These are phyloP conservation scores for Lagodon rhomboides DNA, from an alignment of 2,797 vertebrate genomes.

Conservation along the genomic window DNA sequence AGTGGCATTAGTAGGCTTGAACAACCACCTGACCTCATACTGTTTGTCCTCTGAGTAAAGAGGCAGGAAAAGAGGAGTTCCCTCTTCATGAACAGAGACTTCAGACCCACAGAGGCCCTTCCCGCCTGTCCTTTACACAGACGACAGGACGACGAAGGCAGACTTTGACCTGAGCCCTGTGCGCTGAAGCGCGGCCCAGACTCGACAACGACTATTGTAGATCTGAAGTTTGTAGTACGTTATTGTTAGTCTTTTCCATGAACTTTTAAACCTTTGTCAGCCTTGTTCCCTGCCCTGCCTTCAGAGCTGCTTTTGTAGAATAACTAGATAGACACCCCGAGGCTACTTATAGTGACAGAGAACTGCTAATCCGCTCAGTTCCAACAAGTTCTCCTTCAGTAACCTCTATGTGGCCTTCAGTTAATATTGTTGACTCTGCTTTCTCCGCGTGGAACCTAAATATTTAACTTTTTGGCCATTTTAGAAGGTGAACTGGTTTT, in stretches of 20 bases:
- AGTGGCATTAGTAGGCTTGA: conserved; percentile 70
- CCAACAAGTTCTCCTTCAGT: conserved; percentile 56
- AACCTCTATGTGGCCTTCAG: conserved; percentile 82
- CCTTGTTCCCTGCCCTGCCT: conserved; percentile 76
- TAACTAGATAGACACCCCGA: conserved; percentile 57
- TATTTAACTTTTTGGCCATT: conserved; percentile 61
- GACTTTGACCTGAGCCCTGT: conserved; percentile 45
- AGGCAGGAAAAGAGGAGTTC: conserved; percentile 55
- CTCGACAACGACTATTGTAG: conserved; percentile 59
- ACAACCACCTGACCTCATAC: conserved; percentile 83
- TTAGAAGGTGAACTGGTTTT: conserved; percentile 17
- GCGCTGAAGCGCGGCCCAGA: conserved; percentile 55
- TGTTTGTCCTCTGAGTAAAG: conserved; percentile 65
- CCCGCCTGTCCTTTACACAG: conserved; percentile 18
- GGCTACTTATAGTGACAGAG: conserved; percentile 52
- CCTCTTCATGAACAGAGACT: conserved; percentile 45
- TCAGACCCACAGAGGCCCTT: conserved; percentile 50
- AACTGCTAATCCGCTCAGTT: conserved; percentile 45
- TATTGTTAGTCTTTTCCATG: conserved; percentile 72
- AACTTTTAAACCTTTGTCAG: conserved; percentile 77
- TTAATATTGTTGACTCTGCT: conserved; percentile 56
- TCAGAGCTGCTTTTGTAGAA: conserved; percentile 81
- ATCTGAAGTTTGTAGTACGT: conserved; percentile 65
- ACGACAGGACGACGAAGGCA: conserved; percentile 40
- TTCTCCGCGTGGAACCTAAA: conserved; percentile 36